These are phyloP conservation scores for Nansenia antarctica DNA, from an alignment of 2,113 vertebrate genomes.

Conservation along the genomic window DNA sequence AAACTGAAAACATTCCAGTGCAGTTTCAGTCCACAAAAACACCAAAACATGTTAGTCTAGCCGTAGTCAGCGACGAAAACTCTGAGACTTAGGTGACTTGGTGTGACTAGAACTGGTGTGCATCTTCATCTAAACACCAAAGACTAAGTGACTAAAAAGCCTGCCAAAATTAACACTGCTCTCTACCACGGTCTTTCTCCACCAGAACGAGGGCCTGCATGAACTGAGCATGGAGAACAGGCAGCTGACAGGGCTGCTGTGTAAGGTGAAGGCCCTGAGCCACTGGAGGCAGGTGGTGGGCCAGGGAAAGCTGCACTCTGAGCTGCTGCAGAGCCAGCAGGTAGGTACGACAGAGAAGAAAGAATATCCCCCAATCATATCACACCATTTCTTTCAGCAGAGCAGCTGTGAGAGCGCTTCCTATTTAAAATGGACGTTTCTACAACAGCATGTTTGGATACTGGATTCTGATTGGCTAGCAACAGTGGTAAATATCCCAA, in stretches of 20 bases:
- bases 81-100: no score
- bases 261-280: slow-evolving; percentile 66
- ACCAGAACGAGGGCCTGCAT: slow-evolving; percentile 69
- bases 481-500: no score
- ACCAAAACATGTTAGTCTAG: no score
- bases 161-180: slow-evolving; percentile 2
- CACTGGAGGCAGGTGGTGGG: slow-evolving; percentile 66
- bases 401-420: neutral
- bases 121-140: no score
- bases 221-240: slow-evolving; percentile 59
- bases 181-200: neutral
- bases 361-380: neutral
- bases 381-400: neutral
- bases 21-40: no score
- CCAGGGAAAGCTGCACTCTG: slow-evolving; percentile 60
- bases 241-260: slow-evolving; percentile 55
- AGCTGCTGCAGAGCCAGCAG: slow-evolving; percentile 70
- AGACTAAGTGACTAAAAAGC: no score
- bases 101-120: no score
- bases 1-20: no score
- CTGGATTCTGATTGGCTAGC: no score
- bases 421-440: neutral
- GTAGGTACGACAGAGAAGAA: slow-evolving; percentile 38
- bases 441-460: no score
- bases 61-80: no score